phyloP scores from a whole-genome alignment of 2,113 vertebrate species.

The Anser cygnoides region DNA sequence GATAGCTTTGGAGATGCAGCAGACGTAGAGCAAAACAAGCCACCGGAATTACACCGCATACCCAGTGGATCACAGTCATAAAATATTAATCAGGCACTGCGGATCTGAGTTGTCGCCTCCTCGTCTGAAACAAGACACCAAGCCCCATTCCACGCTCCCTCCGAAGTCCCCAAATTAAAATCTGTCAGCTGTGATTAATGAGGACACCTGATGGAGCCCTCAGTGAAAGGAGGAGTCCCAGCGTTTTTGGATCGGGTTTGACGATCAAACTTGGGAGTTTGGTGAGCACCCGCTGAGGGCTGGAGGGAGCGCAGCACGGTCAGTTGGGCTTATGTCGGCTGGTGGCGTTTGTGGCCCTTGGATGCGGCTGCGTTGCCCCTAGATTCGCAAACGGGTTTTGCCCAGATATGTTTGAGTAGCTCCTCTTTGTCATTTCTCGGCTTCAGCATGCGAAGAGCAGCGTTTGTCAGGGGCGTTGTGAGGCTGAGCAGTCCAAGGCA shows the following conservation, averaged over 20 bases:
- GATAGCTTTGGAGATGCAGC: conserved; percentile 43
- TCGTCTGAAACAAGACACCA: conserved; percentile 35
- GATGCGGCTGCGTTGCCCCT: background rate
- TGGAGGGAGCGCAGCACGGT: background rate
- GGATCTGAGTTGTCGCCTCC: conserved; percentile 69
- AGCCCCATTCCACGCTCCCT: background rate
- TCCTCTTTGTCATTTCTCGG: background rate
- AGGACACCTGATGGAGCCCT: conserved; percentile 17
- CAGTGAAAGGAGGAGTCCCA: background rate
- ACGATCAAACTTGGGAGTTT: background rate
- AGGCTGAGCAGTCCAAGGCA: background rate
- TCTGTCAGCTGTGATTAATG: conserved; percentile 31
- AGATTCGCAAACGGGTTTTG: background rate
- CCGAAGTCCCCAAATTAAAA: conserved; percentile 36
- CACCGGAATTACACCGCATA: conserved; percentile 62
- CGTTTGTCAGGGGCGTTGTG: background rate
- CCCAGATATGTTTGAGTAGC: background rate
- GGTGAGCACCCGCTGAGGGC: background rate
- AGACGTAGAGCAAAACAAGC: conserved; percentile 9
- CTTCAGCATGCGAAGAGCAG: background rate
- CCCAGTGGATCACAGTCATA: conserved; percentile 73
- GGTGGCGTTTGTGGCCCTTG: background rate
- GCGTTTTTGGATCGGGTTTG: conserved; percentile 19
- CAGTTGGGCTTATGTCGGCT: background rate
- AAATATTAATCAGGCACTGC: conserved; percentile 78